Conservation (phyloP, 2,888 invertebrate species). For the Colostygia pectinataria region DNA sequence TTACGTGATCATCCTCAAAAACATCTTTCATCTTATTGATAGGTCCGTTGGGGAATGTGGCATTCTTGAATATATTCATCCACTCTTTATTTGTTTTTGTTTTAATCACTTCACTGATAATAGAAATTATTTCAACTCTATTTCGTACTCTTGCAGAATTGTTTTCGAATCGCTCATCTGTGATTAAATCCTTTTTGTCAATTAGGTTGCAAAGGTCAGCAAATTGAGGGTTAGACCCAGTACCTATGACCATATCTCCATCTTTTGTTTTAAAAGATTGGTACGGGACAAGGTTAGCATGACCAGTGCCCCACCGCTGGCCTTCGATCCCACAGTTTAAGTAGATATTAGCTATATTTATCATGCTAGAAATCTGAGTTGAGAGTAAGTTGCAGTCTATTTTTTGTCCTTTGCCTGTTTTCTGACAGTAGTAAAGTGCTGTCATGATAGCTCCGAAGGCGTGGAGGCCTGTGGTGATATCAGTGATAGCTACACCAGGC, state of each 20-base stretch:
- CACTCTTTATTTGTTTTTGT: conserved; percentile 89
- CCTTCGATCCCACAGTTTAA: conserved; percentile 92
- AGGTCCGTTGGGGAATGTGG: conserved; percentile 94
- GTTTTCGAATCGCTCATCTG: conserved; percentile 85
- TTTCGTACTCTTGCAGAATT: conserved; percentile 91
- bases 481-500: conserved; percentile 96
- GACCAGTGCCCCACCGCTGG: conserved; percentile 94
- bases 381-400: conserved; percentile 97
- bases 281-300: conserved; percentile 97
- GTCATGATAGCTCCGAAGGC: conserved; percentile 97
- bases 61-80: conserved; percentile 87
- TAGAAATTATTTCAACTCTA: conserved; percentile 85
- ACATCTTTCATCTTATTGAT: conserved; percentile 93
- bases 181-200: conserved; percentile 82
- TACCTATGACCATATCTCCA: conserved; percentile 92
- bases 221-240: conserved; percentile 93
- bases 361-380: conserved; percentile 94
- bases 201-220: conserved; percentile 86
- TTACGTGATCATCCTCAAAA: conserved; percentile 94
- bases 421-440: conserved; percentile 89
- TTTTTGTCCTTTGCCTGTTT: conserved; percentile 93
- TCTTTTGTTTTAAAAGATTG: conserved; percentile 93
- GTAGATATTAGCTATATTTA: conserved; percentile 95
- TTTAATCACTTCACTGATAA: conserved; percentile 83
- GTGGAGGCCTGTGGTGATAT: conserved; percentile 96